Evolutionary conservation across 2,888 invertebrate genomes (phyloP).

Genomic region (Stenolophus ochropezus): DNA sequence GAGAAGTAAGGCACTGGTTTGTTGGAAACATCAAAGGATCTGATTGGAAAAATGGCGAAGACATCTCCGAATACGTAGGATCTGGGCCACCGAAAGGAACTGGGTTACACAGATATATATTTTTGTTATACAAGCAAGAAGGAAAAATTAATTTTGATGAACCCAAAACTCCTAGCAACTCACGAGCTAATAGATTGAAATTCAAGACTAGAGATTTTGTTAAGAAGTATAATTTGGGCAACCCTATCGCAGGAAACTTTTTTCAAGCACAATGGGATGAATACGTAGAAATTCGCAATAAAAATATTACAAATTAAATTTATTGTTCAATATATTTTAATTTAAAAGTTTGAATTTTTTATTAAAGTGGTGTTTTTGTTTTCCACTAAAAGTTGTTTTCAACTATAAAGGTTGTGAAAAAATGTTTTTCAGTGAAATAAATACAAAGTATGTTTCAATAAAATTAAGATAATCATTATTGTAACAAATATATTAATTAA

Average conservation of each 20-base stretch:
- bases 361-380: too few species aligned
- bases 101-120: conserved; percentile 84
- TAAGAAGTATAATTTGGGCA: conserved; percentile 76
- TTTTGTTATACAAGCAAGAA: conserved; percentile 74
- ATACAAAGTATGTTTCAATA: background rate
- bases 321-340: too few species aligned
- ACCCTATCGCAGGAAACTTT: conserved; percentile 79
- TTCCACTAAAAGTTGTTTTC: too few species aligned
- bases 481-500: background rate
- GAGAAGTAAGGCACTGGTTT: conserved; percentile 88
- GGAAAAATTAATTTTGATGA: conserved; percentile 69
- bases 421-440: too few species aligned
- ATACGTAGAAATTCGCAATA: conserved; percentile 71
- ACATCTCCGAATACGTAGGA: conserved; percentile 79
- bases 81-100: conserved; percentile 84
- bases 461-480: background rate
- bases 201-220: conserved; percentile 73
- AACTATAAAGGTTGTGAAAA: too few species aligned
- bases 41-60: conserved; percentile 75
- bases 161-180: conserved; percentile 72
- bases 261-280: conserved; percentile 78
- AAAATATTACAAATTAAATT: conserved; percentile 40
- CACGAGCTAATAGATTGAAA: conserved; percentile 70
- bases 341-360: too few species aligned
- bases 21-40: conserved; percentile 83